phyloP scores from a whole-genome alignment of 2,888 invertebrate species.

The Dyspetes luteomarginatus region DNA sequence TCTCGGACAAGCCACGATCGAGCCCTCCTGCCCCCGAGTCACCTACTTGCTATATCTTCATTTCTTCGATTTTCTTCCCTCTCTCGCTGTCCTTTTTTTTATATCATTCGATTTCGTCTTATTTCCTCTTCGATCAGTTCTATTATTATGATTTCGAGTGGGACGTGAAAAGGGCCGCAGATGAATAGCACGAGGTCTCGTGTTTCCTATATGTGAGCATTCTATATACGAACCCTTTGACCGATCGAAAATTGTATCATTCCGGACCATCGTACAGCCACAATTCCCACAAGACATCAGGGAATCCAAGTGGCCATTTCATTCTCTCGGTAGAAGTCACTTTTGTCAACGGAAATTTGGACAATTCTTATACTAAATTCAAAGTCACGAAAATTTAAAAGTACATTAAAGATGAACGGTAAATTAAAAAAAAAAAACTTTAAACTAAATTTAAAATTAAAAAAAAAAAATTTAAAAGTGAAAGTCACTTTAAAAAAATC shows the following conservation, averaged over 20 bases:
- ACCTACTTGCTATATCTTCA: background rate
- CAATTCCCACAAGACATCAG: no score
- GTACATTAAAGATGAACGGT: no score
- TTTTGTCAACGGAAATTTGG: no score
- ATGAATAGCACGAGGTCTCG: slow-evolving; percentile 27
- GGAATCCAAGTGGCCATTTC: no score
- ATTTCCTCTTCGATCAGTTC: slow-evolving; percentile 20
- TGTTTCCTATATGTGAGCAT: slow-evolving; percentile 10
- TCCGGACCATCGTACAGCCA: slow-evolving; percentile 5
- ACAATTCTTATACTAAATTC: no score
- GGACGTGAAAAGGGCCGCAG: slow-evolving; percentile 6
- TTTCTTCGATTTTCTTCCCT: background rate
- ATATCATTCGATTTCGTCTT: slow-evolving; percentile 24
- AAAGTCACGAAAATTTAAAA: no score
- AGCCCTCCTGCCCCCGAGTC: no score
- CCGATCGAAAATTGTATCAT: slow-evolving; percentile 32
- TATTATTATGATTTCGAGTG: slow-evolving; percentile 38
- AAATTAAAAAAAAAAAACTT: no score
- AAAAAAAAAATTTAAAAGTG: no score
- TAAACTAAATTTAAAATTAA: no score
- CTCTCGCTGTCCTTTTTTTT: background rate
- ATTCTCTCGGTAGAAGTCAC: no score
- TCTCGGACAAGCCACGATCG: background rate
- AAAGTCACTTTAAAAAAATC: no score
- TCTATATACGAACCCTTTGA: slow-evolving; percentile 10